Conservation (phyloP, 2,888 invertebrate genomes). For the Platycheirus rosarum region DNA sequence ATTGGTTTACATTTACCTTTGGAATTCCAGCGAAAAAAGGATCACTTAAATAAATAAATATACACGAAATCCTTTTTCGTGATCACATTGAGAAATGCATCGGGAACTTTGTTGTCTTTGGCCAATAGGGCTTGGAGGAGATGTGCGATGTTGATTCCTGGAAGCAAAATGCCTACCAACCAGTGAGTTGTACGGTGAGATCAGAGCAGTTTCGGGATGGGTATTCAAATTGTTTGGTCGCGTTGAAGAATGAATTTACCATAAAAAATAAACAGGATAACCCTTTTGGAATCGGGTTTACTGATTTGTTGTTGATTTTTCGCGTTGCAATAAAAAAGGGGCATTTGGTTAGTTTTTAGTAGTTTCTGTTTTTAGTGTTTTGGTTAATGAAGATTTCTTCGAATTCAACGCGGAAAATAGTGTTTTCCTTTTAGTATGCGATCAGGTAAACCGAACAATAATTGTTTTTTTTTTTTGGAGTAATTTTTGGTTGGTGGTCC, state of each 20-base stretch:
- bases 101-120: background rate
- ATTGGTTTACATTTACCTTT: conserved; percentile 61
- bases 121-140: background rate
- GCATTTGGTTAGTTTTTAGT: conserved; percentile 52
- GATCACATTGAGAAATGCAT: background rate
- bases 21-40: conserved; percentile 58
- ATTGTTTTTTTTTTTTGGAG: conserved; percentile 54
- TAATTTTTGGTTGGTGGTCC: conserved; percentile 59
- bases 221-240: conserved; percentile 69
- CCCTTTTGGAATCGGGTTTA: conserved; percentile 39
- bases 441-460: conserved; percentile 67
- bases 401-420: conserved; percentile 51
- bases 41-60: conserved; percentile 44
- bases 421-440: conserved; percentile 25
- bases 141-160: conserved; percentile 46
- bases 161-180: conserved; percentile 53
- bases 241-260: conserved; percentile 59
- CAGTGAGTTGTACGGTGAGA: conserved; percentile 42
- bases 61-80: conserved; percentile 53
- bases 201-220: conserved; percentile 24
- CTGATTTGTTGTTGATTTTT: conserved; percentile 60
- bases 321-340: conserved; percentile 69
- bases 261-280: conserved; percentile 23
- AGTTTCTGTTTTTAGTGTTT: background rate
- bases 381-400: conserved; percentile 49